Conservation (phyloP, 30 jellyfish, hydroid and myxozoan genomes). For the Hydractinia echinata region DNA sequence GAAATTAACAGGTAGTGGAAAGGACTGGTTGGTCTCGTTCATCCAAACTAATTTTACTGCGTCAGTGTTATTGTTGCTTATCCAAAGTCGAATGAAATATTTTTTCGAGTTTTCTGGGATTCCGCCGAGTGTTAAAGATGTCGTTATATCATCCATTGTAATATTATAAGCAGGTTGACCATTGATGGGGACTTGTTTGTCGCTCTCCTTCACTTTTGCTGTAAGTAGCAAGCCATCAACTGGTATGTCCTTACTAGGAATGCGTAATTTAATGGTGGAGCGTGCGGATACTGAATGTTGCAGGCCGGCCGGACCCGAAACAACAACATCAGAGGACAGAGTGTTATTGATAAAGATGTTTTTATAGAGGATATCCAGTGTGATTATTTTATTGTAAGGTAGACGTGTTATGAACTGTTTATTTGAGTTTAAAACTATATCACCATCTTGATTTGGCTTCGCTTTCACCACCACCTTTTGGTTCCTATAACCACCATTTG, state of each 20-base stretch:
- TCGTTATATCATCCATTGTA: background rate
- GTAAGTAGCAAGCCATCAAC: background rate
- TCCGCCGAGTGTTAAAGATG: background rate
- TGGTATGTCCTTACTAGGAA: background rate
- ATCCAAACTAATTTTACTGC: constrained; percentile 4
- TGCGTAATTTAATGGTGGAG: background rate
- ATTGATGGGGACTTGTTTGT: background rate
- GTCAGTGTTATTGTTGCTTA: constrained; percentile 14
- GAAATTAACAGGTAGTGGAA: background rate
- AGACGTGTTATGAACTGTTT: background rate
- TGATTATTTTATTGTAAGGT: constrained; percentile 7
- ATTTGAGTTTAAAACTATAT: background rate
- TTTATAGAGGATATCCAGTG: background rate
- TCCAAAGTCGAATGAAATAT: constrained; percentile 14
- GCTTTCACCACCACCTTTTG: constrained; percentile 9
- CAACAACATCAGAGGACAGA: constrained; percentile 4
- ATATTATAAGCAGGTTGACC: background rate
- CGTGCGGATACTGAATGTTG: background rate
- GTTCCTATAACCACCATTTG: constrained; percentile 12
- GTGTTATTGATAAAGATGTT: constrained; percentile 12
- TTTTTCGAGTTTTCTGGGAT: background rate
- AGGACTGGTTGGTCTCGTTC: background rate
- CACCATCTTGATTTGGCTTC: background rate
- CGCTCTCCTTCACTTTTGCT: background rate
- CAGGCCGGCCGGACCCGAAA: background rate